Conservation (phyloP, 1,140 invertebrate species). For the Leptestheria dahalacensis region DNA sequence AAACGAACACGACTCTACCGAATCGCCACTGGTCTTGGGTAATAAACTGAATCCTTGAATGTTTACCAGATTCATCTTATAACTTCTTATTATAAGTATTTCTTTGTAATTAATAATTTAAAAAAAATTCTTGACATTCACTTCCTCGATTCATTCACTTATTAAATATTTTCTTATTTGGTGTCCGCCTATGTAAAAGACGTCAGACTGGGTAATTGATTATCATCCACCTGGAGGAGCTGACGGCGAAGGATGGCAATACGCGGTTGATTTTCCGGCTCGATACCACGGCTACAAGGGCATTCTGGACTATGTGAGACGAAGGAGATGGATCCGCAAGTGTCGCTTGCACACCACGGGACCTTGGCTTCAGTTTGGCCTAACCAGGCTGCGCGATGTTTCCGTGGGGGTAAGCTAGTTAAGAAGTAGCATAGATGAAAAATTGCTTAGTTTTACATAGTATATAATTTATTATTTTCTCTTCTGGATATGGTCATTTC, state of each 20-base stretch:
- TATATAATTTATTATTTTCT: neutral
- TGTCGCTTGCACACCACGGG: conserved; percentile 65
- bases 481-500: conserved; percentile 2
- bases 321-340: conserved; percentile 67
- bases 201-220: conserved; percentile 78
- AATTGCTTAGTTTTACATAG: neutral
- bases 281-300: conserved; percentile 68
- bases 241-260: conserved; percentile 84
- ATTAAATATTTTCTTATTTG: too few species aligned
- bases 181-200: too few species aligned
- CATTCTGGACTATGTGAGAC: conserved; percentile 73
- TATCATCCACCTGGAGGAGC: conserved; percentile 74
- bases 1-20: conserved; percentile 67
- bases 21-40: conserved; percentile 81
- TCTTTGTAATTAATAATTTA: too few species aligned
- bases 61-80: conserved; percentile 1
- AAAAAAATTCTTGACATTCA: too few species aligned
- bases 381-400: conserved; percentile 63
- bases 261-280: conserved; percentile 76
- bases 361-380: conserved; percentile 71
- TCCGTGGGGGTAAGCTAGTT: conserved; percentile 45
- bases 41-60: conserved; percentile 14
- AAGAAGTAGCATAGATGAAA: neutral
- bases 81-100: conserved; percentile 9
- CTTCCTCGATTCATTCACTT: too few species aligned